These are phyloP conservation scores for Lasioglossum calceatum DNA, from an alignment of 2,888 invertebrate species.

Conservation along the genomic window DNA sequence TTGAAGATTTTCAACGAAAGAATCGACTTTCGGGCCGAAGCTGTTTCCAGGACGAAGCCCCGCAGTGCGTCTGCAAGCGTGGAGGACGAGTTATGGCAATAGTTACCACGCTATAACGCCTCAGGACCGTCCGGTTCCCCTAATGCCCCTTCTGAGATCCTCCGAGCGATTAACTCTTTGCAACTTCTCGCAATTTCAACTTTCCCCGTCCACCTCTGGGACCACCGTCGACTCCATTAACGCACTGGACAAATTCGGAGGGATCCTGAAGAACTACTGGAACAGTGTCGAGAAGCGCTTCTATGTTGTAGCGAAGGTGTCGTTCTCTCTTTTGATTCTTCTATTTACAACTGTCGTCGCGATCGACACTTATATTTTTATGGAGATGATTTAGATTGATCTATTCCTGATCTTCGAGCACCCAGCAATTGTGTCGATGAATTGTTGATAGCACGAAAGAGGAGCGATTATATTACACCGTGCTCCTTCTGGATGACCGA, in stretches of 20 bases:
- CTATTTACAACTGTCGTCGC: background rate
- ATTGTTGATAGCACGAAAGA: background rate
- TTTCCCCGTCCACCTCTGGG: background rate
- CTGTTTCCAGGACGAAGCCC: background rate
- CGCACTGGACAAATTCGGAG: background rate
- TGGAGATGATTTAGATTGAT: background rate
- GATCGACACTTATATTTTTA: background rate
- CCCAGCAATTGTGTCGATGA: background rate
- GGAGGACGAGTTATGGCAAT: slow-evolving; percentile 1
- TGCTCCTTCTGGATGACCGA: background rate
- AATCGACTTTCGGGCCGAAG: background rate
- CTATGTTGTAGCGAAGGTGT: background rate
- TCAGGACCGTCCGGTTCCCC: background rate
- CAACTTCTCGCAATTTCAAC: background rate
- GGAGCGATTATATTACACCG: background rate
- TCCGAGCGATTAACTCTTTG: background rate
- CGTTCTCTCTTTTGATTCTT: background rate
- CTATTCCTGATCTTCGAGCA: background rate
- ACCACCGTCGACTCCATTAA: background rate
- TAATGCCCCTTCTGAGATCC: background rate
- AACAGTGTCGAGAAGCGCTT: background rate
- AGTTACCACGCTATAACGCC: background rate
- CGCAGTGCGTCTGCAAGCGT: background rate
- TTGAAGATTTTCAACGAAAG: no score
- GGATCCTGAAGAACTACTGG: background rate